Evolutionary conservation across 1,140 invertebrate species (phyloP), one percentile per base, ranked within the genome.

Genomic region (Pinna nobilis): DNA sequence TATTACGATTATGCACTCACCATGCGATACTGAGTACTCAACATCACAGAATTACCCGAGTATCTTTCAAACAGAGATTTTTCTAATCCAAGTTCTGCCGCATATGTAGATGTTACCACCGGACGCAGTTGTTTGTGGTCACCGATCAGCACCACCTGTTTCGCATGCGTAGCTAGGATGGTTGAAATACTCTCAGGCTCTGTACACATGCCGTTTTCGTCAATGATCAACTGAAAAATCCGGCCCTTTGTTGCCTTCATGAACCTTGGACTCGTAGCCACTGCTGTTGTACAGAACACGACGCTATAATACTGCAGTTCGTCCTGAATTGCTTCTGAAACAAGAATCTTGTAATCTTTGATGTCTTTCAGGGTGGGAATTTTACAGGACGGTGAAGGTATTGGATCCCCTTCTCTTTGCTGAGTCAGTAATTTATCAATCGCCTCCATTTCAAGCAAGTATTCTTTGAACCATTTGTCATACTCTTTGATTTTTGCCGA

Each of bases 111-210:
- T n/a, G 66, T 77, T 1, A 87, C 73, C 20, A 88, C 82, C 11
- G 85, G 86, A 11, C 80, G 70, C 7, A 87, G 78, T 60, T 87
- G 86, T 70, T 84, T 84, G 61, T 87, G 84, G 64, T 87, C 86
- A 30, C 86, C 86, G 59, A 88, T 86, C n/a, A 88, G 70, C 23
- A 88, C 84, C 5, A 88, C 81, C 50, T 86, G 85, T 51, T 82
- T 63, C n/a, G 81, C 75, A 25, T 77, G 73, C n/a, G 75, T 80
- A 33, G 70, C 73, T n/a, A 82, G 74, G 35, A 88, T 80, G 18
- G 85, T 82, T 28, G 86, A 78, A 59, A 88, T 39, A 70, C 76
- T 82, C 47, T 87, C 81, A 30, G 86, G 84, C 61, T 88, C 85
- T n/a, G 80, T 80, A 51, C 81, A 83, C 86, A 87, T 87, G 25